A percentile compares a stretch with the other conserved stretches of the same genome.
phyloP scores from a whole-genome alignment of 2,113 vertebrate genomes.

The Hypanus sabinus region DNA sequence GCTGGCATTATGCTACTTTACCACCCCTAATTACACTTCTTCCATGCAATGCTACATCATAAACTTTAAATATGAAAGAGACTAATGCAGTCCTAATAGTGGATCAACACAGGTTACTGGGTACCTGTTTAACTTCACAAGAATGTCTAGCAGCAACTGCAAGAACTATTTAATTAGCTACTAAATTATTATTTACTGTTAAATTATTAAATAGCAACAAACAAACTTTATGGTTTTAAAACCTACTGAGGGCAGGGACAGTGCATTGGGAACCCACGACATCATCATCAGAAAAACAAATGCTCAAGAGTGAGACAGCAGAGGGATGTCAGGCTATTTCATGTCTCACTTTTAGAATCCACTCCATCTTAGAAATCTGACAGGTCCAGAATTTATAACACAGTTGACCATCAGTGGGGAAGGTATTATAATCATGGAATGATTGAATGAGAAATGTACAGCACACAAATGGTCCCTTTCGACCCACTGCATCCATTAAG shows the following conservation, averaged over 20 bases:
- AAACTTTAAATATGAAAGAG: not conserved
- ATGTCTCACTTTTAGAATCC: no score
- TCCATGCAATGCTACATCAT: not conserved
- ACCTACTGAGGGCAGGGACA: not conserved
- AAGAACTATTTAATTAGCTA: not conserved
- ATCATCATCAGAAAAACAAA: not conserved
- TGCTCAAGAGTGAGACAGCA: not conserved
- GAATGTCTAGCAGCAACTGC: not conserved
- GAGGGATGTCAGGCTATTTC: not conserved
- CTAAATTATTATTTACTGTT: no score
- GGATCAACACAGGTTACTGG: no score
- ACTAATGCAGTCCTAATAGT: not conserved
- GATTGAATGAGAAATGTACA: no score
- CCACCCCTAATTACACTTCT: not conserved
- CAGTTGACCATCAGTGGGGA: no score
- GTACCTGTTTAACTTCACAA: not conserved
- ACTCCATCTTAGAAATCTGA: no score
- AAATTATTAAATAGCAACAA: no score
- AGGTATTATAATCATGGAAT: no score
- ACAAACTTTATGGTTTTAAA: not conserved
- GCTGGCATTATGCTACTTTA: no score
- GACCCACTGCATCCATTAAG: no score
- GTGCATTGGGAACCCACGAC: not conserved
- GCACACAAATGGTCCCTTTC: no score
- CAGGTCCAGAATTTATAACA: no score